Conservation (phyloP, 2,888 invertebrate genomes). For the Diarsia dahlii region DNA sequence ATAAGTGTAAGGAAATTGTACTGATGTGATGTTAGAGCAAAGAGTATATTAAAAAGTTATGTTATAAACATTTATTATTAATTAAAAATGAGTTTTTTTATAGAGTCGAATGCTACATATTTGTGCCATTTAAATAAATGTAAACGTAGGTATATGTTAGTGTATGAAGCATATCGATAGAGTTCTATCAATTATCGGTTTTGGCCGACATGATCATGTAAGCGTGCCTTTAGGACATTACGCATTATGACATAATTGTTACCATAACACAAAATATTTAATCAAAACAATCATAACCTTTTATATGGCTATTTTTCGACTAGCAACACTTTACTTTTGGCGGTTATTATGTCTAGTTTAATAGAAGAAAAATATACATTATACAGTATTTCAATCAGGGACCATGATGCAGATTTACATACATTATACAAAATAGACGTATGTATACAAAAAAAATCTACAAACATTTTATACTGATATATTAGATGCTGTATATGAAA, state of each 20-base stretch:
- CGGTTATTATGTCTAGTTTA: slow-evolving; percentile 45
- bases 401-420: slow-evolving; percentile 71
- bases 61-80: slow-evolving; percentile 73
- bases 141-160: slow-evolving; percentile 76
- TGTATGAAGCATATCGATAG: slow-evolving; percentile 71
- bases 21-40: slow-evolving; percentile 88
- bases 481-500: slow-evolving; percentile 44
- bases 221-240: slow-evolving; percentile 70
- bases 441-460: slow-evolving; percentile 56
- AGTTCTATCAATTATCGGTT: slow-evolving; percentile 63
- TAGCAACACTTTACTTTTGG: slow-evolving; percentile 45
- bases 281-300: slow-evolving; percentile 31
- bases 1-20: slow-evolving; percentile 80
- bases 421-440: slow-evolving; percentile 61
- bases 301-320: slow-evolving; percentile 40
- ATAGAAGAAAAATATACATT: slow-evolving; percentile 58
- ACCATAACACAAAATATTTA: slow-evolving; percentile 53
- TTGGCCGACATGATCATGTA: slow-evolving; percentile 67
- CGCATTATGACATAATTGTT: slow-evolving; percentile 52
- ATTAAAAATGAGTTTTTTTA: slow-evolving; percentile 71
- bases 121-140: slow-evolving; percentile 86
- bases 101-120: slow-evolving; percentile 84
- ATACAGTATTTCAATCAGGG: slow-evolving; percentile 74
- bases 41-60: slow-evolving; percentile 79
- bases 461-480: slow-evolving; percentile 56